Base-by-base conservation (phyloP, 2,113 vertebrate genomes). In the Spermophilus dauricus region DNA sequence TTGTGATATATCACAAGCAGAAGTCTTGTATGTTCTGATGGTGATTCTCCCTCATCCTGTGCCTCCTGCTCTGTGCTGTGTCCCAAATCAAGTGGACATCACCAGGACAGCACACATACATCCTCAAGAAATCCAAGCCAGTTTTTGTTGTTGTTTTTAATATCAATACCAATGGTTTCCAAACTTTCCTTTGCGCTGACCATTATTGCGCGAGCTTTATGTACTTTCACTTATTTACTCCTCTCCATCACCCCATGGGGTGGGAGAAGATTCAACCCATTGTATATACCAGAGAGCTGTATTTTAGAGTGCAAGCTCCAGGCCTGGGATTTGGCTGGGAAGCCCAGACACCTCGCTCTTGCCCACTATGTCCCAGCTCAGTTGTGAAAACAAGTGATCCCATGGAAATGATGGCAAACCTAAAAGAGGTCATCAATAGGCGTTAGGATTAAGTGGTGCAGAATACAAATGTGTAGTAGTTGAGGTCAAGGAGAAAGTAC, bases 401-500 rank as follows among this genome's bases (percentile, higher is more conserved):
- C 12, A 42, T 14, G 73, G 73, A 48, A 96, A 67, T 42, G 28
- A 10, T 8, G 14, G 13, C 42, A 56, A 63, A 56, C 37, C 14
- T 28, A 65, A 34, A 72, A 32, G 7, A 30, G 13, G 26, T 2
- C 13, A 26, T 34, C 20, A 39, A 13, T 8, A 63, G 37, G 16
- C 37, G 42, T 48, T 70, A 20, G 45, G 37, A 32, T 1, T 5
- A 24, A 78, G 32, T 0, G 18, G 32, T 9, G 20, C 8, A 2
- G 16, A 18, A 20, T 37, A 1, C 5, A 30, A 1, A 7, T 7
- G 12, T 11, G 48, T 5, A 0, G 14, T 16, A 4, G 2, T 2
- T 45, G 24, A 26, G 80, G 37, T 48, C 63, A 34, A 67, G 42
- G 9, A 72, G 34, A 63, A 20, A 26, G 32, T 3, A 0, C 30